Base-by-base conservation (phyloP, 1,140 invertebrate genomes). In the Littorina saxatilis region DNA sequence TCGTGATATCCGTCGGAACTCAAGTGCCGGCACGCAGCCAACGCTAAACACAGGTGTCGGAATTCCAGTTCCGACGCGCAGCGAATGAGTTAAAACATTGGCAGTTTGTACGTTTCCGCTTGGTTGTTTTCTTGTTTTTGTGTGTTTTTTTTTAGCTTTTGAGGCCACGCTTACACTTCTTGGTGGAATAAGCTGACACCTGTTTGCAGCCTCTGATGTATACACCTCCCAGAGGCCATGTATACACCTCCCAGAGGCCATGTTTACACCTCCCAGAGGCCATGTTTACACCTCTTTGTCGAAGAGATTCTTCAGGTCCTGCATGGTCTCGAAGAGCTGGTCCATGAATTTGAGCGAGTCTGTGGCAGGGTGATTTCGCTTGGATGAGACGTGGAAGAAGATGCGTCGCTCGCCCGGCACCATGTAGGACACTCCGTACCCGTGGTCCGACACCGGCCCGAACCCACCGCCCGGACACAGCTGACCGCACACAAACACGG, bases 351-450 rank as follows among this genome's bases (percentile, higher is more conserved):
- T 68, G 2, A 82, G 85, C 2, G 93, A 92, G 82, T 91, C 89
- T 0, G 94, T 94, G 17, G 85, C 79, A 4, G 87, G 76, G 39
- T 90, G 87, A 5, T 92, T 93, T 35, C 90, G 90, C 84, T 93
- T 93, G 32, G 92, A 92, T 7, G 93, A 93, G 7, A 94, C 90
- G 84, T 94, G 94, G 87, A 94, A 94, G 82, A 94, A 94, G 23
- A 94, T 89, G 70, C 92, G 92, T 32, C 92, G 84, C 52, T 94
- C 93, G 23, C 92, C 93, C 1, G 93, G 92, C 61, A 94, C 88
- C 91, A 94, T 93, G 87, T 94, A 94, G 0, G 93, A 93, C 2
- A 94, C 93, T 11, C 94, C 94, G 82, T 94, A 94, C 7, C 94
- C 94, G 73, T 93, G 90, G 84, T 94, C 93, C 13, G 93, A 93